phyloP scores from a whole-genome alignment of 92 coral and sea anemone genomes.

The Epizoanthus illoricatus region DNA sequence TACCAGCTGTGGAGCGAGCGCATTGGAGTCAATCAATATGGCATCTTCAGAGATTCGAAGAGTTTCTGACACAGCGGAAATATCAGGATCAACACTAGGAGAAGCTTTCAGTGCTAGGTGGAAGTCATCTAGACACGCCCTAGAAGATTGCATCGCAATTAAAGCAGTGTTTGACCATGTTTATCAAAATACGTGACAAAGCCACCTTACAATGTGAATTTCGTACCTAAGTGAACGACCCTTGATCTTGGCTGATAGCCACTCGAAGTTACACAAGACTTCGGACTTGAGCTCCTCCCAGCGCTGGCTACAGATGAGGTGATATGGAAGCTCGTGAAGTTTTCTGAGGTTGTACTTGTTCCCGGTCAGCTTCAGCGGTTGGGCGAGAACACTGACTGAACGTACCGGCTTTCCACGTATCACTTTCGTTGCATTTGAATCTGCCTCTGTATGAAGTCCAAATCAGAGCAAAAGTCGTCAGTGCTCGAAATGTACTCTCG shows the following conservation, averaged over 20 bases:
- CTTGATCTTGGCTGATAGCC: slow-evolving; percentile 77
- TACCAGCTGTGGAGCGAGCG: slow-evolving; percentile 67
- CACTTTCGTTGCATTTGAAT: slow-evolving; percentile 23
- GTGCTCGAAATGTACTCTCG: background rate
- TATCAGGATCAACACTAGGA: slow-evolving; percentile 58
- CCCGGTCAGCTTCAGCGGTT: slow-evolving; percentile 69
- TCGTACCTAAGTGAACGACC: slow-evolving; percentile 68
- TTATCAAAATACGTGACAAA: too few relatives aligned
- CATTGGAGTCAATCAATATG: slow-evolving; percentile 60
- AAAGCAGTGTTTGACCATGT: too few relatives aligned
- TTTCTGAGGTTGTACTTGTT: slow-evolving; percentile 75
- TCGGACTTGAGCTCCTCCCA: slow-evolving; percentile 68
- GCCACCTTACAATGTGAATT: background rate
- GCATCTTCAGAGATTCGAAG: slow-evolving; percentile 83
- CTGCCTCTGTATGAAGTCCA: slow-evolving; percentile 1
- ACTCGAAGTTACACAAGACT: slow-evolving; percentile 74
- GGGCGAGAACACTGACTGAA: slow-evolving; percentile 62
- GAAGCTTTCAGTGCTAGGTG: slow-evolving; percentile 50
- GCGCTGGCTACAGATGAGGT: slow-evolving; percentile 73
- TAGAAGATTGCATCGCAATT: background rate
- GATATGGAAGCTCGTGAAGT: slow-evolving; percentile 81
- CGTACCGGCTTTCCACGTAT: slow-evolving; percentile 47
- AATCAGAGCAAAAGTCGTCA: background rate
- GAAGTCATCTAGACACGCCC: slow-evolving; percentile 81
- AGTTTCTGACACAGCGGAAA: slow-evolving; percentile 69